These are phyloP conservation scores for Cephus nigrinus DNA, from an alignment of 2,888 invertebrate genomes.

Conservation along the genomic window DNA sequence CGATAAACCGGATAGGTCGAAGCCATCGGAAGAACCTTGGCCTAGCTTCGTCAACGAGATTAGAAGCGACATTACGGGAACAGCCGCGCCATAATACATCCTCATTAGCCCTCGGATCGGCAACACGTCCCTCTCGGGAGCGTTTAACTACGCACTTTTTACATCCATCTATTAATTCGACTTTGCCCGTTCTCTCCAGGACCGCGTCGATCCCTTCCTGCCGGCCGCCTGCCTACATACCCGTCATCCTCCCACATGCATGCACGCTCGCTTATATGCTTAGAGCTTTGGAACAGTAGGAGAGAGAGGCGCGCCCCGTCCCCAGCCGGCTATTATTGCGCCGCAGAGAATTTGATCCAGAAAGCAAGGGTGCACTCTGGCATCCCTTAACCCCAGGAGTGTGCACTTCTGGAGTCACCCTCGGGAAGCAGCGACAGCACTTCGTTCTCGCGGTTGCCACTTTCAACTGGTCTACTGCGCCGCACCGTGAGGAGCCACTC, in stretches of 20 bases:
- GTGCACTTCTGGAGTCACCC: background rate
- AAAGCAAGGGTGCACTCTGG: background rate
- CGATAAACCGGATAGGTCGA: background rate
- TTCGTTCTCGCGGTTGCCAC: background rate
- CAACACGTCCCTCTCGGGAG: conserved; percentile 34
- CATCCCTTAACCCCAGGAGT: background rate
- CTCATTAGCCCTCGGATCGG: conserved; percentile 57
- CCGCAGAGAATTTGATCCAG: background rate
- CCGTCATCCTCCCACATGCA: background rate
- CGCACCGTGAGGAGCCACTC: background rate
- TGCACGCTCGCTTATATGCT: background rate
- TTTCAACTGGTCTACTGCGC: background rate
- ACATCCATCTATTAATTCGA: conserved; percentile 56
- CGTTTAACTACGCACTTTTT: conserved; percentile 38
- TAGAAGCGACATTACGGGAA: background rate
- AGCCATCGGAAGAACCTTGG: background rate
- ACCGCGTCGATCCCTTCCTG: conserved; percentile 16
- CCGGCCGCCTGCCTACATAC: background rate
- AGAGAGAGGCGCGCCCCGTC: conserved; percentile 41
- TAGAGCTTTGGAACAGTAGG: background rate
- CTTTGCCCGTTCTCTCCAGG: conserved; percentile 35
- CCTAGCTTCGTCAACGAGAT: background rate
- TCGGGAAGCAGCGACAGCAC: background rate
- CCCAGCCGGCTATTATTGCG: background rate
- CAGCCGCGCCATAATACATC: conserved; percentile 46